A percentile compares a stretch with the other conserved stretches of the same genome.
Conservation (phyloP, 2,797 vertebrate species). For the Syngnathus acus region DNA sequence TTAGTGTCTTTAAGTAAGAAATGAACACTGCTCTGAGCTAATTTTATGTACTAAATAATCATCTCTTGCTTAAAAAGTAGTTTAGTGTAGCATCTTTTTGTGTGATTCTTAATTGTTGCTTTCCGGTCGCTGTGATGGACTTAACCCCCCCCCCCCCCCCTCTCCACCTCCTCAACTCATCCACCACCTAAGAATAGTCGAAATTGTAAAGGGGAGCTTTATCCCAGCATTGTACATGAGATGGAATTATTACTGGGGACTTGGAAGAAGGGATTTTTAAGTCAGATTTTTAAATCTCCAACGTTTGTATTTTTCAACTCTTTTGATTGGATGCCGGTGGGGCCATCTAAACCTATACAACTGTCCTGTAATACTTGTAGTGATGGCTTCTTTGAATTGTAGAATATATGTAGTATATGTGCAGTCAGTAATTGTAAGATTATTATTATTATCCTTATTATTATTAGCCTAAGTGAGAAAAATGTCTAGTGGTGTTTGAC, state of each 20-base stretch:
- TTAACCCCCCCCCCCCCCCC: constrained; percentile 28
- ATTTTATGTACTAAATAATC: constrained; percentile 65
- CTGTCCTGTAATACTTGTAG: constrained; percentile 86
- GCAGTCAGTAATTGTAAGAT: constrained; percentile 95
- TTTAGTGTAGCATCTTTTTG: constrained; percentile 80
- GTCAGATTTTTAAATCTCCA: constrained; percentile 27
- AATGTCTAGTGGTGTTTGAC: constrained; percentile 84
- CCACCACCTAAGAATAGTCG: constrained; percentile 28
- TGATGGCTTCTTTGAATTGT: constrained; percentile 82
- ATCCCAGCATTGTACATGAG: constrained; percentile 39
- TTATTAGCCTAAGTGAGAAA: constrained; percentile 29
- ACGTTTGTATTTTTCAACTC: constrained; percentile 29
- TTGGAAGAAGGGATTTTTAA: constrained; percentile 40
- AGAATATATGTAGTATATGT: constrained; percentile 92
- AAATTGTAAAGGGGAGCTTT: constrained; percentile 30
- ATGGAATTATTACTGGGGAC: constrained; percentile 33
- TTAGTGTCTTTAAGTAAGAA: constrained; percentile 70
- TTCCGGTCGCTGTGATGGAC: constrained; percentile 50
- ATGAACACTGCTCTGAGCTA: constrained; percentile 74
- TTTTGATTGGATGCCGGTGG: constrained; percentile 53
- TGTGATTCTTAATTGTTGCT: constrained; percentile 78
- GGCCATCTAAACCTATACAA: constrained; percentile 74
- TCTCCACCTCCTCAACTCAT: constrained; percentile 23
- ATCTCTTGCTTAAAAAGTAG: constrained; percentile 68
- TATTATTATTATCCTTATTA: constrained; percentile 74